Conservation (phyloP, 2,797 vertebrate genomes). For the Octomys mimax region DNA sequence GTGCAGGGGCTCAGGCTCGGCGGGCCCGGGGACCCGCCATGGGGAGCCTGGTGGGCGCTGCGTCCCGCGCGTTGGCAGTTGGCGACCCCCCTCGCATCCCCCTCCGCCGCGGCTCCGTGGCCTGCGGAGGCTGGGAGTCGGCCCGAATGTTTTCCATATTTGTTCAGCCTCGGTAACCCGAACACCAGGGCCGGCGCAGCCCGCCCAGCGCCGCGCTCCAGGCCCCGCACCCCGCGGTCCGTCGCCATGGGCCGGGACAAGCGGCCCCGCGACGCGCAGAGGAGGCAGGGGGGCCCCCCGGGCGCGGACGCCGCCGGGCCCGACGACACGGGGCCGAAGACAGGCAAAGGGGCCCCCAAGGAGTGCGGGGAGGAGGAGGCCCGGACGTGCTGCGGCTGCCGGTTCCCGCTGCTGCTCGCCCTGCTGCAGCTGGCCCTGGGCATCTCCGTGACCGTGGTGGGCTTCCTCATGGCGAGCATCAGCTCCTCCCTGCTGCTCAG, state of each 20-base stretch:
- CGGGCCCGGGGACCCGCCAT: neutral
- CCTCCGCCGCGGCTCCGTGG: slow-evolving; percentile 92
- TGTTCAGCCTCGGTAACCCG: slow-evolving; percentile 94
- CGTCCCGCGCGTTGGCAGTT: slow-evolving; percentile 90
- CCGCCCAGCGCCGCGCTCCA: slow-evolving; percentile 81
- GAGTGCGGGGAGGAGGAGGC: slow-evolving; percentile 87
- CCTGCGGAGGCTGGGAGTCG: slow-evolving; percentile 89
- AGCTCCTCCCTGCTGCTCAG: slow-evolving; percentile 95
- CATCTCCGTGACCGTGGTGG: slow-evolving; percentile 92
- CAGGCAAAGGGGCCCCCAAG: slow-evolving; percentile 85
- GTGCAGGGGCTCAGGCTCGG: neutral
- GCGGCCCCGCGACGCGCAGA: slow-evolving; percentile 67
- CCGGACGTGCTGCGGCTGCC: slow-evolving; percentile 94
- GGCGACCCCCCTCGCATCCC: slow-evolving; percentile 91
- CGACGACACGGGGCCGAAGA: slow-evolving; percentile 81
- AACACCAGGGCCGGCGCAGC: slow-evolving; percentile 89
- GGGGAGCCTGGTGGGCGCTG: neutral
- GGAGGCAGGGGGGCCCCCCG: slow-evolving; percentile 69
- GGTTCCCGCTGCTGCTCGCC: slow-evolving; percentile 96
- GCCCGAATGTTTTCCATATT: slow-evolving; percentile 99
- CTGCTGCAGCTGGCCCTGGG: slow-evolving; percentile 96
- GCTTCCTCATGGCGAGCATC: slow-evolving; percentile 95
- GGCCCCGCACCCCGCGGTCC: slow-evolving; percentile 72
- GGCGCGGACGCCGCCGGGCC: slow-evolving; percentile 77
- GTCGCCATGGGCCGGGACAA: slow-evolving; percentile 73